Evolutionary conservation across 1,140 invertebrate species (phyloP).

Genomic region (Riptortus pedestris): DNA sequence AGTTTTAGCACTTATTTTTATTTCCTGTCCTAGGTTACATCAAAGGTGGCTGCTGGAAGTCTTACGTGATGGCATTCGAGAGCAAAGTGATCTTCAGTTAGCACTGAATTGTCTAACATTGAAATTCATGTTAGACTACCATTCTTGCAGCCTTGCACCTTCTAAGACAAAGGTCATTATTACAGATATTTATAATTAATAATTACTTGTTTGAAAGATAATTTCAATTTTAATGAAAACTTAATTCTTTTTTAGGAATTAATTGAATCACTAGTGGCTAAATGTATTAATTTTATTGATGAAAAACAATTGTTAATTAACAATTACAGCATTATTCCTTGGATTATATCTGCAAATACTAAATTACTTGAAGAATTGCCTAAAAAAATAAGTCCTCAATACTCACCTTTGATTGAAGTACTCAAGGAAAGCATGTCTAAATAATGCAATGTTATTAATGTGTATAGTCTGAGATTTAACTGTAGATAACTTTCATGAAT

Average conservation of each 20-base stretch:
- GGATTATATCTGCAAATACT: constrained; percentile 38
- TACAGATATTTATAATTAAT: not conserved
- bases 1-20: no score
- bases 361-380: not conserved
- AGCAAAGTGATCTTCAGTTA: constrained; percentile 44
- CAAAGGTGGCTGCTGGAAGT: constrained; percentile 57
- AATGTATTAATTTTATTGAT: constrained; percentile 46
- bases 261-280: constrained; percentile 49
- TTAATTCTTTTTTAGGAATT: constrained; percentile 37
- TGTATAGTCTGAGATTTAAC: no score
- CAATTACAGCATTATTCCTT: constrained; percentile 50
- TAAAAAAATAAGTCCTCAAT: not conserved
- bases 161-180: constrained; percentile 42
- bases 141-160: constrained; percentile 38
- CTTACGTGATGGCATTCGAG: constrained; percentile 52
- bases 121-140: constrained; percentile 47
- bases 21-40: constrained; percentile 36
- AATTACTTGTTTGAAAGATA: not conserved
- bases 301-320: constrained; percentile 48
- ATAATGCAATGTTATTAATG: no score
- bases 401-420: not conserved
- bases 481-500: no score
- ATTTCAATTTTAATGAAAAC: not conserved
- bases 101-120: constrained; percentile 48
- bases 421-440: no score